Conservation (phyloP, 2,888 invertebrate genomes). For the Hydrotaea diabolus region DNA sequence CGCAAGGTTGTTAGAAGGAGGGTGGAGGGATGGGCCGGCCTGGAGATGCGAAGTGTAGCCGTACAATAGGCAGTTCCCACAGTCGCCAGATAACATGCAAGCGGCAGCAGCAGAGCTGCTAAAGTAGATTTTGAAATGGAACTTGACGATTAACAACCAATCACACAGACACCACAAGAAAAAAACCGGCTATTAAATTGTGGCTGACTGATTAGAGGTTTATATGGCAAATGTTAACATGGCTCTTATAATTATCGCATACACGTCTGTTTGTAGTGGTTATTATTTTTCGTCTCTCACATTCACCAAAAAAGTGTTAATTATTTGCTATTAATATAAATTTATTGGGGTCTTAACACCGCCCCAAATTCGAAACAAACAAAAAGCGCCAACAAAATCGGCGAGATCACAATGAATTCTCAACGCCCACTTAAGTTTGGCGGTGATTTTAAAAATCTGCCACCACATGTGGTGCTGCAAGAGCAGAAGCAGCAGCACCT, state of each 20-base stretch:
- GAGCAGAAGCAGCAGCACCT: not conserved
- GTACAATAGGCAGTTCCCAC: not conserved
- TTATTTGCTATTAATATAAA: slow-evolving; percentile 24
- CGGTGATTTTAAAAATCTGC: not conserved
- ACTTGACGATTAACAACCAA: not conserved
- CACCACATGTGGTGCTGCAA: not conserved
- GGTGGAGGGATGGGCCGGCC: no score
- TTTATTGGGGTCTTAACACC: slow-evolving; percentile 3
- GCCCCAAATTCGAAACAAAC: not conserved
- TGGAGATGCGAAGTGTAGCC: not conserved
- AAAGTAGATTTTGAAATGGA: not conserved
- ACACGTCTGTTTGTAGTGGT: not conserved
- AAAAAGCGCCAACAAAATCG: not conserved
- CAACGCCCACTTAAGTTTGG: not conserved
- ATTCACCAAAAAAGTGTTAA: slow-evolving; percentile 45
- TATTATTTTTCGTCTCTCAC: not conserved
- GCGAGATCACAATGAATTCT: not conserved
- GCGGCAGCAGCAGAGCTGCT: not conserved
- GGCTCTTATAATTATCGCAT: not conserved
- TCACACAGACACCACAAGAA: not conserved
- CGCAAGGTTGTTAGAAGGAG: not conserved
- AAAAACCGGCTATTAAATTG: not conserved
- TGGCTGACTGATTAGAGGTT: slow-evolving; percentile 31
- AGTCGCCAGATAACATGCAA: not conserved
- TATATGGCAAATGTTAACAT: slow-evolving; percentile 30